phyloP scores from a whole-genome alignment of 2,113 vertebrate species.

The Hydrolagus affinis region DNA sequence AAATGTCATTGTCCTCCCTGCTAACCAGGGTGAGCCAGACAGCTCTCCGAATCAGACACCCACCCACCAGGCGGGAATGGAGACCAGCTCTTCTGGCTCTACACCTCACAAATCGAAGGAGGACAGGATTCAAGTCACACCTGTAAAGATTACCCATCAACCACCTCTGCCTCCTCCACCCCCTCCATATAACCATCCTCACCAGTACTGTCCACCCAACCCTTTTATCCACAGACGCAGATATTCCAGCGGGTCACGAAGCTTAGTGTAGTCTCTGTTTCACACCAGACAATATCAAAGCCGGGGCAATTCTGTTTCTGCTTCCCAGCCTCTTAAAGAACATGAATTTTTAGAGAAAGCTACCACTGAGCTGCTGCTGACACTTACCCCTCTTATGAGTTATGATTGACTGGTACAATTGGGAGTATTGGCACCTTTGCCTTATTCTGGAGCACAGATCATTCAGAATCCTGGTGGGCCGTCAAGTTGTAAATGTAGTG shows the following conservation, averaged over 20 bases:
- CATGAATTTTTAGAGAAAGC: background rate
- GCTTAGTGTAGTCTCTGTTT: slow-evolving; percentile 66
- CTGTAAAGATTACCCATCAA: slow-evolving; percentile 66
- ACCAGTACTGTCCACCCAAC: slow-evolving; percentile 87
- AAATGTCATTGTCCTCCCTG: slow-evolving; percentile 86
- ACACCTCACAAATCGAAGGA: slow-evolving; percentile 64
- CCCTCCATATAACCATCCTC: slow-evolving; percentile 90
- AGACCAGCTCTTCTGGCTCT: slow-evolving; percentile 78
- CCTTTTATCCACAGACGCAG: slow-evolving; percentile 80
- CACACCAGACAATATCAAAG: background rate
- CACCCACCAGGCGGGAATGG: slow-evolving; percentile 58
- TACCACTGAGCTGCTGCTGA: background rate
- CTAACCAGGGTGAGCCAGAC: slow-evolving; percentile 76
- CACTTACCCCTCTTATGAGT: background rate
- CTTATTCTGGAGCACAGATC: background rate
- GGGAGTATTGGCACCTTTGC: background rate
- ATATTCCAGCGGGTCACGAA: slow-evolving; percentile 86
- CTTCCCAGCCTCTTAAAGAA: background rate
- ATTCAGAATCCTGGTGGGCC: background rate
- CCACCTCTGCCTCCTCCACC: slow-evolving; percentile 86
- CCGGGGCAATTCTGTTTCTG: slow-evolving; percentile 6
- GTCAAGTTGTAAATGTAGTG: background rate
- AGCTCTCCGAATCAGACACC: slow-evolving; percentile 82
- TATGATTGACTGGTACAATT: no score
- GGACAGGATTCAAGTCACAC: slow-evolving; percentile 57